These are phyloP conservation scores for Drosophila helvetica DNA, from an alignment of 2,888 invertebrate genomes.

Conservation along the genomic window DNA sequence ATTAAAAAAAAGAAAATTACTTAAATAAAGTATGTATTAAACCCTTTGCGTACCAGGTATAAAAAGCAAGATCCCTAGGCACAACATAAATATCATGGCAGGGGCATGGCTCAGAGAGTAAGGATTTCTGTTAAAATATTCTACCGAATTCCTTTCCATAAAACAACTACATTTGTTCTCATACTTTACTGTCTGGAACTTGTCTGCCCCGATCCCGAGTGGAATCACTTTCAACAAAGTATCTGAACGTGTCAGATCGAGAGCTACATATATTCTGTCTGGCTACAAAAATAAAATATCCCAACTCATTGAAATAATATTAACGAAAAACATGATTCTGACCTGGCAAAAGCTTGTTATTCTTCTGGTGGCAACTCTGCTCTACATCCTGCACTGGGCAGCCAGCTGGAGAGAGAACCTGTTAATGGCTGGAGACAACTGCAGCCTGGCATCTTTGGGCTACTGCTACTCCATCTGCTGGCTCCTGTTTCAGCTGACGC, in stretches of 20 bases:
- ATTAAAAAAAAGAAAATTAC: too few relatives aligned
- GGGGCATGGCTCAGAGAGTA: too few relatives aligned
- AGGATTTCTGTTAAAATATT: too few relatives aligned
- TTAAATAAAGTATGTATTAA: too few relatives aligned
- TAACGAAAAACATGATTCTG: neutral
- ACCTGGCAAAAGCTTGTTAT: neutral
- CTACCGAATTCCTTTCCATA: too few relatives aligned
- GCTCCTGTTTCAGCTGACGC: neutral
- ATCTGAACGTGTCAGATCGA: neutral
- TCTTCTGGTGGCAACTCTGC: neutral
- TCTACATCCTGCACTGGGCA: neutral
- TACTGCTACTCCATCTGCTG: neutral
- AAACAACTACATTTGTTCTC: too few relatives aligned
- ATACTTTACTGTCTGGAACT: too few relatives aligned
- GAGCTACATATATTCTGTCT: neutral
- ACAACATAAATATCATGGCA: too few relatives aligned
- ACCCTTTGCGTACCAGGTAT: too few relatives aligned
- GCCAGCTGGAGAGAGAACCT: neutral
- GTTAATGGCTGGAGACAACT: neutral
- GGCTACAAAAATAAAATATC: neutral
- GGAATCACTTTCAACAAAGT: neutral
- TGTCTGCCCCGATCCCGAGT: too few relatives aligned
- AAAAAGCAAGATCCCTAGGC: too few relatives aligned
- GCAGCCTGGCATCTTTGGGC: neutral
- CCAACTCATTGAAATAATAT: neutral